Base-by-base conservation (phyloP, 2,888 invertebrate species). In the Suillia variegata region DNA sequence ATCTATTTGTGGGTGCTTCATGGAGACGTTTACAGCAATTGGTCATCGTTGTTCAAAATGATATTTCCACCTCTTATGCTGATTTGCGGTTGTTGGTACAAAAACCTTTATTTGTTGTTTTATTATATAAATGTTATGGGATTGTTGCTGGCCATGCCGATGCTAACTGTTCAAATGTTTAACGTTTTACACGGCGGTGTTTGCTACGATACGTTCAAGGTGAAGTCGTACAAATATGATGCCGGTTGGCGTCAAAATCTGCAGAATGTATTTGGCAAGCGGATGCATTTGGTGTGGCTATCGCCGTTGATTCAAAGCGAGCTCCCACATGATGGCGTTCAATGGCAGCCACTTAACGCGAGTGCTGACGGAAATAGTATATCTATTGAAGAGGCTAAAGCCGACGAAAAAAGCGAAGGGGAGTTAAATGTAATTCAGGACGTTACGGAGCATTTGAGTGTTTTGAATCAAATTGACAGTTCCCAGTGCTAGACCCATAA, bases 211-310 rank as follows among this genome's bases (percentile, higher is more conserved):
- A n/a, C n/a, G n/a, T 87, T 88, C 61, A 83, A 85, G 64, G 87
- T 88, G 55, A 83, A 85, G 63, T 83, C 80, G 56, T 68, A 76
- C 54, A 85, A 84, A 13, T 93, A 93, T 80, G 85, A 94, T 83
- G 83, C 87, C 55, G 94, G 94, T 1, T 86, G 85, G 84, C 86
- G 84, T 68, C 80, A 83, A 55, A 96, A 96, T 82, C 64, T 95
- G 15, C 83, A 85, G 65, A 87, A 90, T 77, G 89, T 91, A 4
- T 87, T 96, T 73, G 96, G 96, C 8, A 81, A 85, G 17, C 86
- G 85, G 54, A 96, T 95, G 95, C 87, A 89, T 70, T 77, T 92
- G 52, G 86, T 89, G 8, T 94, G 91, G 91, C 70, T 95, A 52
- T 88, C 87, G 54, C 95, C 96, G 3, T 91, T 92, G 76, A 81